These are phyloP conservation scores for Acrossocheilus fasciatus DNA, from an alignment of 2,797 vertebrate species.

Conservation along the genomic window DNA sequence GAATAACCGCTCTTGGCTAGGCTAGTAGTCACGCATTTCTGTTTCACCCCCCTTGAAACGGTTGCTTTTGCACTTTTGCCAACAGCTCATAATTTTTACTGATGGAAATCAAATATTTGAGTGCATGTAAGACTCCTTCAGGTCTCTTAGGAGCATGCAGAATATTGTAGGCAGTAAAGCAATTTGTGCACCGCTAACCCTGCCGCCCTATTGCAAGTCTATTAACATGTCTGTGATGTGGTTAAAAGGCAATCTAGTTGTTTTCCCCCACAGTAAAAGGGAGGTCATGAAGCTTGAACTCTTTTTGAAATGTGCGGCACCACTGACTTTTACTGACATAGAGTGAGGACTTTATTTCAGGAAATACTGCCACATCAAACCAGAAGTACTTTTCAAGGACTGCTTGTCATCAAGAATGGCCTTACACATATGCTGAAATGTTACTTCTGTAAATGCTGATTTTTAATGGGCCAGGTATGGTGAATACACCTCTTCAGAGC, in stretches of 20 bases:
- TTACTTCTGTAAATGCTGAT: background rate
- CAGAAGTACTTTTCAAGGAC: constrained; percentile 34
- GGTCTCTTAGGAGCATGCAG: constrained; percentile 34
- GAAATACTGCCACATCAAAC: constrained; percentile 9
- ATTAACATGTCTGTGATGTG: constrained; percentile 50
- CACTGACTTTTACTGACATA: constrained; percentile 19
- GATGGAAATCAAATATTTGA: constrained; percentile 50
- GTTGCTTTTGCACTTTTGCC: constrained; percentile 41
- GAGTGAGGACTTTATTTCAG: constrained; percentile 20
- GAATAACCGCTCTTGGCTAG: constrained; percentile 34
- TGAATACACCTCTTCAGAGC: background rate
- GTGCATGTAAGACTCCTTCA: constrained; percentile 15
- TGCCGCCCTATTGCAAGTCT: constrained; percentile 14
- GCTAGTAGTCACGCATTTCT: constrained; percentile 13
- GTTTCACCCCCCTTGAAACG: background rate
- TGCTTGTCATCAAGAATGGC: constrained; percentile 26
- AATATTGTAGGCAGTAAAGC: constrained; percentile 44
- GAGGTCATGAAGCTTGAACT: constrained; percentile 35
- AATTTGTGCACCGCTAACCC: constrained; percentile 53
- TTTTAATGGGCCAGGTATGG: background rate
- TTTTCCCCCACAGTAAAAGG: constrained; percentile 25
- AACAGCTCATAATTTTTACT: constrained; percentile 47
- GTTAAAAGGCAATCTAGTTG: constrained; percentile 48
- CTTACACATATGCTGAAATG: constrained; percentile 15
- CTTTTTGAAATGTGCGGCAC: constrained; percentile 10